Conservation (phyloP, 2,888 invertebrate species). For the Agrotis clavis region DNA sequence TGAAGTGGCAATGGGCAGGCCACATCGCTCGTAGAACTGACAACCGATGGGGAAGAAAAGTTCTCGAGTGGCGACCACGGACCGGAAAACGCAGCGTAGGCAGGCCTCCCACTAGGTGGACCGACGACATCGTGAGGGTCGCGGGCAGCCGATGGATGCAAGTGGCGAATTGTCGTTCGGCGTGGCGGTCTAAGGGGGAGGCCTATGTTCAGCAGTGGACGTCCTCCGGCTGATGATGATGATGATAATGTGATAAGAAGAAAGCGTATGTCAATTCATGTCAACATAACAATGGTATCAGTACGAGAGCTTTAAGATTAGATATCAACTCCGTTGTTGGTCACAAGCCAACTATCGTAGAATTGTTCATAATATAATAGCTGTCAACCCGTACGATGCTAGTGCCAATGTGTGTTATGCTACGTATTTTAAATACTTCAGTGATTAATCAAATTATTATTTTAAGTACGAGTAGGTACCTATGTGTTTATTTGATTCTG, state of each 20-base stretch:
- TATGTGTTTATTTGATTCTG: conserved; percentile 15
- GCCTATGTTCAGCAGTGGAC: too few species aligned
- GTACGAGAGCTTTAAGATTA: conserved; percentile 44
- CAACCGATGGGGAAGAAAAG: too few species aligned
- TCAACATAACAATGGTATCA: conserved; percentile 39
- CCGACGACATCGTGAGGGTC: too few species aligned
- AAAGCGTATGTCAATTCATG: conserved; percentile 24
- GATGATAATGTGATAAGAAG: conserved; percentile 6
- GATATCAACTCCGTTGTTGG: conserved; percentile 57
- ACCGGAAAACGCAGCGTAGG: too few species aligned
- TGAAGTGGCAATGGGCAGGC: too few species aligned
- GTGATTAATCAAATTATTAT: conserved; percentile 29
- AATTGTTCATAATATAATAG: conserved; percentile 33
- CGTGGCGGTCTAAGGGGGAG: too few species aligned
- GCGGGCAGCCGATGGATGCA: too few species aligned
- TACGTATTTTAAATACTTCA: conserved; percentile 28
- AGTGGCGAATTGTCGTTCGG: too few species aligned
- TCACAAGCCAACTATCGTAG: conserved; percentile 50
- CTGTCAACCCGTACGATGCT: conserved; percentile 53
- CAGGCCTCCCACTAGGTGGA: too few species aligned
- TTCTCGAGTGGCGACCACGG: too few species aligned
- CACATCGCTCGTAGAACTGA: too few species aligned
- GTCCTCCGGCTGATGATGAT: too few species aligned
- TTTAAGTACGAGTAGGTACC: background rate
- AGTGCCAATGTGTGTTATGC: conserved; percentile 27